A percentile compares a stretch with the other conserved stretches of the same genome.
Conservation (phyloP, 2,113 vertebrate species). For the Seriola dumerili region DNA sequence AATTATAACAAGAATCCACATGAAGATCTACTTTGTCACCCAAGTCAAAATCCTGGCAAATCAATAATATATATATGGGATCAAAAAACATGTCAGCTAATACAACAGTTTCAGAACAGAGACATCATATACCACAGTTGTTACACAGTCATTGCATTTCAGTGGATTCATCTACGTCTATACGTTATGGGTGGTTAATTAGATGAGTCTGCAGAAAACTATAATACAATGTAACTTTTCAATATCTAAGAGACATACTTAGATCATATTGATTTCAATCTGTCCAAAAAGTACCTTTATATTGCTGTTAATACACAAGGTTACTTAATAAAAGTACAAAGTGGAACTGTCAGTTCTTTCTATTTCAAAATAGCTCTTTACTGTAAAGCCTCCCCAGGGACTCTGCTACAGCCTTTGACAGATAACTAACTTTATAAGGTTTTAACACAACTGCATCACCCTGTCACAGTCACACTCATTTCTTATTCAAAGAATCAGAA, state of each 20-base stretch:
- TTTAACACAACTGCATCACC: background rate
- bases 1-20: background rate
- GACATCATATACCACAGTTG: background rate
- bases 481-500: background rate
- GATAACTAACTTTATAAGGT: conserved; percentile 13
- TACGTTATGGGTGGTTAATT: no score
- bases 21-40: conserved; percentile 12
- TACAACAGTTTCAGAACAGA: background rate
- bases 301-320: background rate
- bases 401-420: background rate
- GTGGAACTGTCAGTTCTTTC: background rate
- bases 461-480: background rate
- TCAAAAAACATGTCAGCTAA: background rate
- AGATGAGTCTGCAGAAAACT: background rate
- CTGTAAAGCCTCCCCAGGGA: conserved; percentile 1
- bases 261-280: background rate
- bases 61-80: background rate
- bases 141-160: background rate
- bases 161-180: background rate
- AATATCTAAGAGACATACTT: background rate
- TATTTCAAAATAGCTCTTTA: background rate
- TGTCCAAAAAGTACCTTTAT: background rate
- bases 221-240: background rate
- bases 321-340: background rate
- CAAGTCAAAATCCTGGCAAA: background rate